Evolutionary conservation across 2,113 vertebrate species (phyloP).

Genomic region (Muntiacus reevesi): DNA sequence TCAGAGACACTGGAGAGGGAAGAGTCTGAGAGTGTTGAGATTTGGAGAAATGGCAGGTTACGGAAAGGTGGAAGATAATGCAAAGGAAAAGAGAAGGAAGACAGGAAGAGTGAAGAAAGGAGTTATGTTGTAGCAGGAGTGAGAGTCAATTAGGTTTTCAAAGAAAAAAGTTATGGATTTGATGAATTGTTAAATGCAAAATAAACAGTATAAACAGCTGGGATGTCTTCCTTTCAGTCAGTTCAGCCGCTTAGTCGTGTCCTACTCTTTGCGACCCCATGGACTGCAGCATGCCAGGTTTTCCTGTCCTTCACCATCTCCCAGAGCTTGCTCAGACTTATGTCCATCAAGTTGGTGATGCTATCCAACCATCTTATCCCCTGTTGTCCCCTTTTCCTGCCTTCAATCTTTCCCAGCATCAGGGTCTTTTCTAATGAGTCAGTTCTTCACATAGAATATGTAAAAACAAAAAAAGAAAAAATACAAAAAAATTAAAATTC

Average conservation of each 20-base stretch:
- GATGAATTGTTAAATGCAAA: not conserved
- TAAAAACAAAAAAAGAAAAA: not conserved
- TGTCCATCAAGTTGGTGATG: not conserved
- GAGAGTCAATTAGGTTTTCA: not conserved
- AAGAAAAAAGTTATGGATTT: not conserved
- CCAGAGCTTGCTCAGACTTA: not conserved
- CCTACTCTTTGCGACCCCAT: not conserved
- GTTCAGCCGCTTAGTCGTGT: not conserved
- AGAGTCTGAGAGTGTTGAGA: not conserved
- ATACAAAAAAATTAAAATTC: not conserved
- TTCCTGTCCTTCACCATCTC: not conserved
- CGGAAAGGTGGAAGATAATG: not conserved
- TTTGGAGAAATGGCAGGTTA: not conserved
- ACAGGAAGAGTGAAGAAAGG: not conserved
- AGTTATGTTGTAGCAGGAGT: not conserved
- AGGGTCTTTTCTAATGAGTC: not conserved
- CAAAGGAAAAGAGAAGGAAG: not conserved
- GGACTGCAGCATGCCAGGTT: not conserved
- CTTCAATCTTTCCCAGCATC: not conserved
- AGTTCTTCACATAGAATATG: not conserved
- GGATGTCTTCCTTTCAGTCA: conserved; percentile 2
- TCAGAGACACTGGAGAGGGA: not conserved
- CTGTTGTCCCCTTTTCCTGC: not conserved
- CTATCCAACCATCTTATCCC: not conserved
- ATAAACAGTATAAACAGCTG: not conserved